These are phyloP conservation scores for Platichthys flesus DNA, from an alignment of 2,113 vertebrate species.

Conservation along the genomic window DNA sequence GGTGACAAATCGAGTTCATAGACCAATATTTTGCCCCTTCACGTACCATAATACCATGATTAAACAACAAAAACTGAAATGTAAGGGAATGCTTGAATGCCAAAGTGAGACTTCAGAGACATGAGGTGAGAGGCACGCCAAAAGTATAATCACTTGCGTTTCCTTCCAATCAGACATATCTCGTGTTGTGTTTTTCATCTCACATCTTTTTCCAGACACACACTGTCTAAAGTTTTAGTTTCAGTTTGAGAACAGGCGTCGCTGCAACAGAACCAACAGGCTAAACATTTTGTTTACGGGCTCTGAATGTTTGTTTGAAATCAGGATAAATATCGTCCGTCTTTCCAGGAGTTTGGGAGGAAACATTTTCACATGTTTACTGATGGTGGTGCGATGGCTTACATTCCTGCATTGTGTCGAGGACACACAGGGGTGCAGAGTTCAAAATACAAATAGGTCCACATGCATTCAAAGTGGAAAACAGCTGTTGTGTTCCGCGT, in stretches of 20 bases:
- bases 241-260: slow-evolving; percentile 4
- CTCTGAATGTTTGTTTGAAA: slow-evolving; percentile 61
- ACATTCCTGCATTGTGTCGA: slow-evolving; percentile 42
- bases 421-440: not conserved
- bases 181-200: not conserved
- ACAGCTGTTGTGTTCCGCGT: not conserved
- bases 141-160: not conserved
- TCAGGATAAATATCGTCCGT: slow-evolving; percentile 58
- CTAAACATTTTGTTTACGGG: slow-evolving; percentile 58
- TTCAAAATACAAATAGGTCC: slow-evolving; percentile 12
- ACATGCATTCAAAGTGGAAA: slow-evolving; percentile 5
- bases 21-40: no score
- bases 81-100: no score
- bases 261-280: slow-evolving; percentile 1
- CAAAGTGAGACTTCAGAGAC: no score
- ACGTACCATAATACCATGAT: no score
- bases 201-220: no score
- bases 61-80: no score
- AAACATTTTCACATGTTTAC: slow-evolving; percentile 58
- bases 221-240: not conserved
- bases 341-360: slow-evolving; percentile 16
- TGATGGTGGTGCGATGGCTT: slow-evolving; percentile 29
- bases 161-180: slow-evolving; percentile 19
- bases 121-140: no score
- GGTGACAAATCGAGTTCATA: no score